Evolutionary conservation across 2,113 vertebrate species (phyloP).

Genomic region (Tetrao urogallus): DNA sequence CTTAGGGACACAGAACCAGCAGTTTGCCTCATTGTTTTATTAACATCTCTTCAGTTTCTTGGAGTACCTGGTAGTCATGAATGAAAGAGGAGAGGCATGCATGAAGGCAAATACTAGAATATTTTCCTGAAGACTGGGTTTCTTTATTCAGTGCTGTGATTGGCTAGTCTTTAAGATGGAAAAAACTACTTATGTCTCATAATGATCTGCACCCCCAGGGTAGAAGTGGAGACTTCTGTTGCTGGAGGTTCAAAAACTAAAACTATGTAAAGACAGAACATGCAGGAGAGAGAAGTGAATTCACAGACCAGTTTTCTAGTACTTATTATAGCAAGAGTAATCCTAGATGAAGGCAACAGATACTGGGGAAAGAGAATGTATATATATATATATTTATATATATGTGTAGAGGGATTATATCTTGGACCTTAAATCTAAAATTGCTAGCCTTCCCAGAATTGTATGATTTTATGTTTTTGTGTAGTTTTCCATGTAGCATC

Average conservation of each 20-base stretch:
- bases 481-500: background rate
- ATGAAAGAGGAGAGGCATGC: background rate
- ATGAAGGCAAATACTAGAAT: background rate
- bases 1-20: background rate
- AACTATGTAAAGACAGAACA: background rate
- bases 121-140: background rate
- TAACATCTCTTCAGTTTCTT: background rate
- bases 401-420: rapidly evolving
- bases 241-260: background rate
- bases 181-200: background rate
- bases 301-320: background rate
- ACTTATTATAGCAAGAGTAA: background rate
- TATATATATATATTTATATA: background rate
- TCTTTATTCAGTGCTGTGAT: background rate
- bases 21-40: background rate
- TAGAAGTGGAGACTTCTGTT: background rate
- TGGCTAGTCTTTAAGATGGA: background rate
- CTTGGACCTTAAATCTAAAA: background rate
- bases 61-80: background rate
- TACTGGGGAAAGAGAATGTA: background rate
- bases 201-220: background rate
- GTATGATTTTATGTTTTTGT: background rate
- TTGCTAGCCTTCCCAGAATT: background rate
- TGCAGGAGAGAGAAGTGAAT: background rate
- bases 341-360: background rate